These are phyloP conservation scores for Corydoras maculifer DNA, from an alignment of 2,113 vertebrate species.

Conservation along the genomic window DNA sequence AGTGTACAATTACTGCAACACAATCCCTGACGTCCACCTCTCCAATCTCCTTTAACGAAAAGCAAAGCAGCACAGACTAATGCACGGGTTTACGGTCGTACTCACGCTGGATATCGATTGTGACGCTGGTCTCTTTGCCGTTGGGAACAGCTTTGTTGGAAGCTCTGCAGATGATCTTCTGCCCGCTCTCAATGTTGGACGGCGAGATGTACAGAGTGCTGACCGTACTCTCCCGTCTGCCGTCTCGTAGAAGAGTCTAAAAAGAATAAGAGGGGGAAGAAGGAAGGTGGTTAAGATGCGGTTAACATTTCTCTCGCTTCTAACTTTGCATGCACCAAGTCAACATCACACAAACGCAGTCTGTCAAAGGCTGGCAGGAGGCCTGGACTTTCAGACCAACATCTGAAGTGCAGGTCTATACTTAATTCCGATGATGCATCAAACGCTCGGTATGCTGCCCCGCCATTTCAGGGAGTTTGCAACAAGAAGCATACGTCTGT, in stretches of 20 bases:
- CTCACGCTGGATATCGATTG: conserved; percentile 97
- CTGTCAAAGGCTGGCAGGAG: conserved; percentile 14
- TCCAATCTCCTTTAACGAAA: background rate
- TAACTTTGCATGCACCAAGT: too few relatives aligned
- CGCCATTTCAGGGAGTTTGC: too few relatives aligned
- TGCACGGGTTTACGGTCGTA: conserved; percentile 10
- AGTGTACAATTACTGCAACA: conserved; percentile 46
- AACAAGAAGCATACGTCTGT: too few relatives aligned
- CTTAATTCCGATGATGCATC: too few relatives aligned
- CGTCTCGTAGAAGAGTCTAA: conserved; percentile 84
- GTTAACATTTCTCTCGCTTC: too few relatives aligned
- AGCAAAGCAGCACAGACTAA: background rate
- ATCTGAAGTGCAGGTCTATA: conserved; percentile 1
- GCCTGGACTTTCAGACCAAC: conserved; percentile 14
- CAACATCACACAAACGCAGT: conserved; percentile 26
- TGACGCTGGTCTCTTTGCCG: conserved; percentile 91
- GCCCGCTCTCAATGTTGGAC: conserved; percentile 81
- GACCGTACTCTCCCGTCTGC: conserved; percentile 86
- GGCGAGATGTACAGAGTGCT: conserved; percentile 89
- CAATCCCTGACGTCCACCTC: conserved; percentile 33
- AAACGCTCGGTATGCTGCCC: too few relatives aligned
- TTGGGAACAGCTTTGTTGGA: conserved; percentile 92
- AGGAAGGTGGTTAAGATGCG: background rate
- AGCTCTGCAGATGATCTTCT: conserved; percentile 1
- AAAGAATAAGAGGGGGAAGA: background rate